Evolutionary conservation across 2,797 vertebrate species (phyloP).

Genomic region (Intellagama lesueurii): DNA sequence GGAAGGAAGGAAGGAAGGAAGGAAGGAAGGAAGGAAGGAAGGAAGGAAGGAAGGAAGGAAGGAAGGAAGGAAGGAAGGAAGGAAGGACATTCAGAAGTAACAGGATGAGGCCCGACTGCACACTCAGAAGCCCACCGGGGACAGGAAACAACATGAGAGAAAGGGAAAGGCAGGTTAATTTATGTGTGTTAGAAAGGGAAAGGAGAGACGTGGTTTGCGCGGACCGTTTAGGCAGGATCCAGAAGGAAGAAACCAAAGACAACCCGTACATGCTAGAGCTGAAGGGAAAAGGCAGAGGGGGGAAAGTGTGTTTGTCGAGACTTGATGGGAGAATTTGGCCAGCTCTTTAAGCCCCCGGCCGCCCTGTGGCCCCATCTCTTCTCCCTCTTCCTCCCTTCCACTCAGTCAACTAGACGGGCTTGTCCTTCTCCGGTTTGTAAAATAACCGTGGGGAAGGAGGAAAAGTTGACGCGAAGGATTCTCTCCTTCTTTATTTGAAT

Average conservation of each 20-base stretch:
- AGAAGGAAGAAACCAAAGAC: neutral
- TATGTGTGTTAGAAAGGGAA: too few species aligned
- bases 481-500: neutral
- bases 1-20: conserved; percentile 1
- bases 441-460: neutral
- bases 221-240: neutral
- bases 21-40: conserved; percentile 31
- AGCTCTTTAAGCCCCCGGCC: too few species aligned
- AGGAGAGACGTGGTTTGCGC: neutral
- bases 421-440: neutral
- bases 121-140: too few species aligned
- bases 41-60: conserved; percentile 22
- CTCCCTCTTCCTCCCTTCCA: too few species aligned
- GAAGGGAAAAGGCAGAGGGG: neutral
- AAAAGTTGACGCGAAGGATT: neutral
- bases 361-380: too few species aligned
- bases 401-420: neutral
- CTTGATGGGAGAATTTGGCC: neutral
- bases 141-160: neutral
- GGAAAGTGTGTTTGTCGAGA: neutral
- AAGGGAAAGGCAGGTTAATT: neutral
- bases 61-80: neutral
- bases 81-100: neutral
- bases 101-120: neutral
- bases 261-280: too few species aligned